Evolutionary conservation across 2,888 invertebrate species (phyloP), one percentile per base, ranked within the genome.

Genomic region (Coleophora deauratella): DNA sequence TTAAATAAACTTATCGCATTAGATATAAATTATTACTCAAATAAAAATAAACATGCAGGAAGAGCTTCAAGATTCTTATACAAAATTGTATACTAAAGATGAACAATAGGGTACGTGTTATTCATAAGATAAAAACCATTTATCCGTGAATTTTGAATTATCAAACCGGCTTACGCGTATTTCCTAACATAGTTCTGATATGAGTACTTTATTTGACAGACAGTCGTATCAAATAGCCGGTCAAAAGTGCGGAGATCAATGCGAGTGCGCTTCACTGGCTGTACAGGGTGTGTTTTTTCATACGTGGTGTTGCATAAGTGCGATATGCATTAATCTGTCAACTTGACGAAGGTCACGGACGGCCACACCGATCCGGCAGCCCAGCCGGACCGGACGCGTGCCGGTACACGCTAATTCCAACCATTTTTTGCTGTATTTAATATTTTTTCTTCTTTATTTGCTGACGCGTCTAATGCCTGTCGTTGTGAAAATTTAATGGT

Each of bases 291-390:
- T n/a, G 21, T 21, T 21, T 21, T 21, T 21, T 21, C 21, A 21
- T 21, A 6, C 21, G 21, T 21, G 21, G 60, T 62, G 67, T 71
- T 74, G 79, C 72, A 72, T 59, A 66, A 66, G 65, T 62, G 62
- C 66, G 76, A 80, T 80, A 79, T 70, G 76, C 64, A 59, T 65
- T 64, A 78, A 79, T 71, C 70, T 76, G 82, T 82, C 82, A 80
- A 62, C 67, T 69, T 84, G 84, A 84, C 79, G 82, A 82, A 79
- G 84, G 82, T 84, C 77, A 72, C 57, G 58, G 47, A 43, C 49
- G 49, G 47, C 49, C 27, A n/a, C n/a, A n/a, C n/a, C n/a, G n/a
- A n/a, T n/a, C n/a, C n/a, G n/a, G n/a, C n/a, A n/a, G n/a, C n/a
- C n/a, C n/a, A n/a, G n/a, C n/a, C n/a, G n/a, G 50, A 55, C 54